phyloP scores from a whole-genome alignment of 2,888 invertebrate genomes.

The Drosophila nigricruria region DNA sequence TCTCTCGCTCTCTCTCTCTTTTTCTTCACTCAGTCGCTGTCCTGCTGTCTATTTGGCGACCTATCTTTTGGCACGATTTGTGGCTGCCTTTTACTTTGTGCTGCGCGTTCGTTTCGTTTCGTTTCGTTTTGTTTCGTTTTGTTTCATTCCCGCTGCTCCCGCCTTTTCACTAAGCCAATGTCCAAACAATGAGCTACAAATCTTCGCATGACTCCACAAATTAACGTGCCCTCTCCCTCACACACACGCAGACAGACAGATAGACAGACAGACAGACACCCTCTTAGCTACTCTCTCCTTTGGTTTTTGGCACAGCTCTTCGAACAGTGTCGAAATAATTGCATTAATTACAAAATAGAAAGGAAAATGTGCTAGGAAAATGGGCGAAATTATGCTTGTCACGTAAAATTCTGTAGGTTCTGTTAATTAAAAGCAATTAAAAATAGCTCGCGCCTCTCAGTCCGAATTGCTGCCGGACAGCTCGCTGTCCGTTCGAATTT shows the following conservation, averaged over 20 bases:
- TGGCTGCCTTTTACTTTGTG: conserved; percentile 57
- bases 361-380: conserved; percentile 31
- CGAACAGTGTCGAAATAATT: conserved; percentile 34
- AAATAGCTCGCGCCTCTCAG: conserved; percentile 64
- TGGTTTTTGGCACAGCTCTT: conserved; percentile 19
- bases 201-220: conserved; percentile 35
- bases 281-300: background rate
- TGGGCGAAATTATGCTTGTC: conserved; percentile 65
- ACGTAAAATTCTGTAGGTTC: conserved; percentile 61
- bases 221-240: conserved; percentile 1
- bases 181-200: conserved; percentile 50
- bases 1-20: conserved; percentile 13
- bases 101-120: conserved; percentile 18
- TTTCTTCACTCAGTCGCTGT: conserved; percentile 9
- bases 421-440: conserved; percentile 79
- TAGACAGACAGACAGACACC: background rate
- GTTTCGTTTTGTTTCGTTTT: conserved; percentile 5
- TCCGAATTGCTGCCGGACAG: conserved; percentile 59
- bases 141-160: conserved; percentile 13
- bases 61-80: conserved; percentile 58
- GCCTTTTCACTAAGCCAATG: conserved; percentile 18
- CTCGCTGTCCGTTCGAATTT: conserved; percentile 36
- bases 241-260: background rate
- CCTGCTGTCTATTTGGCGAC: conserved; percentile 23
- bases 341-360: conserved; percentile 27